Evolutionary conservation across 2,113 vertebrate genomes (phyloP), one percentile per base, ranked within the genome.

Genomic region (Hippocampus comes): DNA sequence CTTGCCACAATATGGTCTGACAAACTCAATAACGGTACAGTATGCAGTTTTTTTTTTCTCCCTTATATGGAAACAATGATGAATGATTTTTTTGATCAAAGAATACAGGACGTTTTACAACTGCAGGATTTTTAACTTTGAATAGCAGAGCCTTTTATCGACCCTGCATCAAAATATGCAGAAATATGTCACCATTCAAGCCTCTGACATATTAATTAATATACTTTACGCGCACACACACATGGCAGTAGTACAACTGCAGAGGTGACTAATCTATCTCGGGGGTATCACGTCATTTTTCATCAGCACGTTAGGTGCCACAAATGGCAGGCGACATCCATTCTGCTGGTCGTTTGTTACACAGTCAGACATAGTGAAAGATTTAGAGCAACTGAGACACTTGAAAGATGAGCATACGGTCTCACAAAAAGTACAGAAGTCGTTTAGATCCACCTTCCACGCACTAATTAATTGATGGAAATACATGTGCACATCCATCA

Each of bases 251-350:
- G 71, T 87, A n/a, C 51, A 7, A 9, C 57, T 9, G 20, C 34
- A 79, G 48, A 56, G 81, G 84, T 85, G 88, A 88, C 75, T 84
- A 86, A 88, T 91, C 88, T 80, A 86, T 79, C 83, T 83, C 72
- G 20, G 78, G 86, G 77, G 78, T 83, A 83, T 85, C 82, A 84
- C 82, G 89, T 89, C 87, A 88, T 91, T 89, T 91, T 85, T 92
- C 89, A 87, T 88, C 86, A 76, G 80, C 75, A 88, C 80, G 86
- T 90, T 90, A 85, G 73, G 57, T 75, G 53, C 53, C 73, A 38
- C 72, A 84, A 88, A 89, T 90, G 83, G 88, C 89, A 84, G 78
- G 83, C 82, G 77, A 82, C 89, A 84, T 90, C 84, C 79, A 89
- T 90, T 88, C 73, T 73, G 77, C 41, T 76, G 69, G 81, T 81